phyloP scores from a whole-genome alignment of 2,113 vertebrate species.

The Corynorhinus townsendii region DNA sequence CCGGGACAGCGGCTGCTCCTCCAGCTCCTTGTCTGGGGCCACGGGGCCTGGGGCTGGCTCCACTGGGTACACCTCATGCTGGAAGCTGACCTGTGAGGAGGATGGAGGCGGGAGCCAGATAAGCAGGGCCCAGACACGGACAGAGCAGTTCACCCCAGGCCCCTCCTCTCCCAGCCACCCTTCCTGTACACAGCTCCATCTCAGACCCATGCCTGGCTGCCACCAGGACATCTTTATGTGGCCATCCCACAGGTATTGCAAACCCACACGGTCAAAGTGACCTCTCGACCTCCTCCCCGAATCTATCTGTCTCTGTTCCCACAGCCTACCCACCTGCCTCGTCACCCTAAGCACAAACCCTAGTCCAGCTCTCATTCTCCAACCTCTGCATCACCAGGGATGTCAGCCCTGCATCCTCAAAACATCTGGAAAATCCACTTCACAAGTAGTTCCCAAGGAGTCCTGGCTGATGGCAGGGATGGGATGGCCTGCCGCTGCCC shows the following conservation, averaged over 20 bases:
- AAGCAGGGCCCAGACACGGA: accelerated
- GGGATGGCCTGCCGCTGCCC: not conserved
- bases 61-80: slow-evolving; percentile 88
- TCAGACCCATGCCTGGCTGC: not conserved
- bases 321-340: not conserved
- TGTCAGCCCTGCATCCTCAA: too few species aligned
- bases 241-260: accelerated
- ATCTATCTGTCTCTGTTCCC: accelerated
- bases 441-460: accelerated
- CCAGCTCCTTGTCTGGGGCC: slow-evolving; percentile 53
- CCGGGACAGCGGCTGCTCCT: slow-evolving; percentile 88
- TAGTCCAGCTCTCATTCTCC: accelerated
- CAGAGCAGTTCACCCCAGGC: not conserved
- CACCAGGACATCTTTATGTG: accelerated
- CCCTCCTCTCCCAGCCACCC: not conserved
- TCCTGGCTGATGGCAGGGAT: not conserved
- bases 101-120: accelerated
- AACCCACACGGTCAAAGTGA: not conserved
- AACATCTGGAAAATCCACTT: not conserved
- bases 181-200: not conserved
- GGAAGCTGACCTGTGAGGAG: slow-evolving; percentile 88
- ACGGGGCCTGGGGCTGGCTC: not conserved
- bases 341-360: accelerated
- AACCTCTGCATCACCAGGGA: not conserved
- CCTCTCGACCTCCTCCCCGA: accelerated